A percentile compares a stretch with the other conserved stretches of the same genome.
Evolutionary conservation across 2,113 vertebrate species (phyloP).

Genomic region (Pteropus alecto): DNA sequence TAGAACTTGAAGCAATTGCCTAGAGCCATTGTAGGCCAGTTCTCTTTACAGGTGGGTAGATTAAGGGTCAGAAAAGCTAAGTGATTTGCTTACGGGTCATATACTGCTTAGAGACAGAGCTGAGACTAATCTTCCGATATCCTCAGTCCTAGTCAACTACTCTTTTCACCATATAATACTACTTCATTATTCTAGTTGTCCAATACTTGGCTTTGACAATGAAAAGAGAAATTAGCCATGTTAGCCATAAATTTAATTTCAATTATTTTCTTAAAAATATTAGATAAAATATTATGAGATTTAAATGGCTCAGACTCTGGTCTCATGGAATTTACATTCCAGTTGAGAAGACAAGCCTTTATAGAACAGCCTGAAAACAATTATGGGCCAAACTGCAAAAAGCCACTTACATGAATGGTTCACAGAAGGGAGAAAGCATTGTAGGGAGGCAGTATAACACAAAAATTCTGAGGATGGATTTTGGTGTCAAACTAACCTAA

Average conservation of each 20-base stretch:
- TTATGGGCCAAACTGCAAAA: conserved; percentile 15
- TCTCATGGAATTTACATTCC: conserved; percentile 22
- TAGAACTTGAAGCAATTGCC: conserved; percentile 44
- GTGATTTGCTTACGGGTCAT: conserved; percentile 5
- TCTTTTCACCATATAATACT: not conserved
- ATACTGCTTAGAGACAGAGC: conserved; percentile 31
- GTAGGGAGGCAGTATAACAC: not conserved
- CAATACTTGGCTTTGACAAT: not conserved
- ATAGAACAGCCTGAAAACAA: not conserved
- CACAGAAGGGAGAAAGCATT: not conserved
- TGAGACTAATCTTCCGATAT: not conserved
- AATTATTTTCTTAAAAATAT: conserved; percentile 7
- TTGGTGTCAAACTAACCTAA: not conserved
- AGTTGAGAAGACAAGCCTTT: not conserved
- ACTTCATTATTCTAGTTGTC: conserved; percentile 9
- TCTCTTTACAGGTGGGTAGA: conserved; percentile 39
- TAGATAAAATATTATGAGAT: conserved; percentile 37
- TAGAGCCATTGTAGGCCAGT: conserved; percentile 3
- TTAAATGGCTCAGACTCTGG: not conserved
- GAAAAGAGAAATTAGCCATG: conserved; percentile 16
- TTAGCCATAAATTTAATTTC: not conserved
- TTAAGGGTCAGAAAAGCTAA: not conserved
- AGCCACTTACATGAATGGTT: not conserved
- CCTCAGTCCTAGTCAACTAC: not conserved
- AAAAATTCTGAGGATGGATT: not conserved